Percentiles rank a stretch among this genome's conserved stretches.
phyloP scores from a whole-genome alignment of 2,888 invertebrate species.

The Trimorus sp. region DNA sequence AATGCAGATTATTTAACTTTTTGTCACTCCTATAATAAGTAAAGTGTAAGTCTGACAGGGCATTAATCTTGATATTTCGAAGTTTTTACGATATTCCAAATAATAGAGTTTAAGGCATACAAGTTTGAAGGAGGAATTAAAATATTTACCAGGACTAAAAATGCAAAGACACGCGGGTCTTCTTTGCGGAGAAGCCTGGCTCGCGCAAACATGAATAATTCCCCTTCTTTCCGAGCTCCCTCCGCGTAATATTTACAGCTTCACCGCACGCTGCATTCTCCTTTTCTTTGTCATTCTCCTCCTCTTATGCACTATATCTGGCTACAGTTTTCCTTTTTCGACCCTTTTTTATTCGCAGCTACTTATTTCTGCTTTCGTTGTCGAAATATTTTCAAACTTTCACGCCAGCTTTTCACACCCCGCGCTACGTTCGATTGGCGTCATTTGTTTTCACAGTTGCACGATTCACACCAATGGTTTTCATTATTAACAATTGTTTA shows the following conservation, averaged over 20 bases:
- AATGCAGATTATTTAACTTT: constrained; percentile 60
- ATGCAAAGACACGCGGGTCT: constrained; percentile 66
- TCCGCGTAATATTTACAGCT: constrained; percentile 64
- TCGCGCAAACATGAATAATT: constrained; percentile 67
- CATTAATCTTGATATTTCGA: constrained; percentile 52
- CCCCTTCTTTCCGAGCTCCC: constrained; percentile 59
- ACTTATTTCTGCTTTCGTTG: constrained; percentile 53
- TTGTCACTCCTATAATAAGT: constrained; percentile 47
- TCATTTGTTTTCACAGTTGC: constrained; percentile 32
- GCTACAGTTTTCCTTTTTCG: constrained; percentile 17
- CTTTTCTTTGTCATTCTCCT: constrained; percentile 44
- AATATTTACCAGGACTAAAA: constrained; percentile 66
- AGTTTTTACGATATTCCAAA: constrained; percentile 55
- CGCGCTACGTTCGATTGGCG: constrained; percentile 37
- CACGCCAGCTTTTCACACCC: constrained; percentile 39
- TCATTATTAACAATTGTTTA: neutral
- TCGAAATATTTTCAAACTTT: constrained; percentile 58
- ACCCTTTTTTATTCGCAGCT: constrained; percentile 30
- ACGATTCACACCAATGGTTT: constrained; percentile 1
- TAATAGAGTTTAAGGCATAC: constrained; percentile 24
- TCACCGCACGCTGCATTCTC: constrained; percentile 60
- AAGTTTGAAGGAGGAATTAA: constrained; percentile 64
- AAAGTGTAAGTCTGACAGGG: too few relatives aligned
- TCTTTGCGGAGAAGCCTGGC: constrained; percentile 57
- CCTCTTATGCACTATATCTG: constrained; percentile 42